Evolutionary conservation across 2,797 vertebrate species (phyloP).

Genomic region (Rhinella marina): DNA sequence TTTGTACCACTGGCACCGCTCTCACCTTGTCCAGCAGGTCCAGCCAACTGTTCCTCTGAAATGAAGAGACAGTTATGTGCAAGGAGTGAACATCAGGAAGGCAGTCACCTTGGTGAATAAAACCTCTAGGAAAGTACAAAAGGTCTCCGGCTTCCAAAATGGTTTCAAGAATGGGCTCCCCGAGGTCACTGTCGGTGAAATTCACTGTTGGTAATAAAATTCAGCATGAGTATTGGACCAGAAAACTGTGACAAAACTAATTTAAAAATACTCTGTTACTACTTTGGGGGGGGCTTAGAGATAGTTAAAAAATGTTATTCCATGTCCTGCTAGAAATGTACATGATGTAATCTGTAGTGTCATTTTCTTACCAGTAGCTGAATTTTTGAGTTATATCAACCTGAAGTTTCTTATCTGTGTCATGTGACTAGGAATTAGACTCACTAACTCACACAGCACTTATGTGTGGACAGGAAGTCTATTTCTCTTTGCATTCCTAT

Average conservation of each 20-base stretch:
- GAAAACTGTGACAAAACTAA: background rate
- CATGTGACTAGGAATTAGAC: no score
- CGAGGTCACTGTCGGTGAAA: slow-evolving; percentile 83
- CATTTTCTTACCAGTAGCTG: no score
- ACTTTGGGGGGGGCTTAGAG: no score
- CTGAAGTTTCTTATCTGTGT: no score
- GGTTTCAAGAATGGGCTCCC: slow-evolving; percentile 85
- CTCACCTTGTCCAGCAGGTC: slow-evolving; percentile 85
- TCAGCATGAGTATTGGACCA: background rate
- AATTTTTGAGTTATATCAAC: no score
- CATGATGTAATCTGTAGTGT: no score
- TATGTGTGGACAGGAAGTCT: no score
- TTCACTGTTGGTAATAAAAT: slow-evolving; percentile 74
- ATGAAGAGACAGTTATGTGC: slow-evolving; percentile 93
- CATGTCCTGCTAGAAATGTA: no score
- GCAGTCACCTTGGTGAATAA: slow-evolving; percentile 92
- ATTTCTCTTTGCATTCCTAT: no score
- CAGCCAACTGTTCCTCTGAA: slow-evolving; percentile 94
- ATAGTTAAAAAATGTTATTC: no score
- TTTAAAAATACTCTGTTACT: background rate
- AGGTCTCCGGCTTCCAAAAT: slow-evolving; percentile 92
- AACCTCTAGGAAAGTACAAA: slow-evolving; percentile 94
- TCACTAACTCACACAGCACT: no score
- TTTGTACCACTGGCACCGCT: background rate
- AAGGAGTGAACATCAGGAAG: slow-evolving; percentile 87